Base-by-base conservation (phyloP, 2,888 invertebrate genomes). In the Cataglyphis altisquamis region DNA sequence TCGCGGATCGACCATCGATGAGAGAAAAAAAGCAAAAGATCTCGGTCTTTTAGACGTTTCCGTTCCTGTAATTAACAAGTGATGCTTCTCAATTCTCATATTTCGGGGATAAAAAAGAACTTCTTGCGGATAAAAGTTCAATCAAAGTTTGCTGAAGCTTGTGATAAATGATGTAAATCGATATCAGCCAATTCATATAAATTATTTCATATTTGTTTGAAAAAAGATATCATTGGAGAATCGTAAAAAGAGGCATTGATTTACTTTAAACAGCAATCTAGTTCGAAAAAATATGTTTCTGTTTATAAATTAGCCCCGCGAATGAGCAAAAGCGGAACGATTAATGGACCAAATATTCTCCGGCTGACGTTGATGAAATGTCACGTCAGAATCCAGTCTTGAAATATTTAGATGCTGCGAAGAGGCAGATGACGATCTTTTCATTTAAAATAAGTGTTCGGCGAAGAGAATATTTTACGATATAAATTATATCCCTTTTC, bases 1-100 rank as follows among this genome's bases (percentile, higher is more conserved):
- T 91, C 90, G 90, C 84, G 89, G 87, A 90, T 89, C 84, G 85
- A 84, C 77, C 84, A 87, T 88, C 90, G 89, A 90, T 87, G 90
- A 87, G 73, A 70, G 66, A 67, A 67, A 82, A 72, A 73, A 67
- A 32, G 60, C 39, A 70, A 64, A 57, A 77, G 68, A 70, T 60
- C 78, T 39, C 75, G 52, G 48, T 64, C 72, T 64, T 84, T 85
- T 81, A 18, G 80, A 83, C 72, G 67, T 68, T 78, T 83, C 83
- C 68, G 82, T 85, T 87, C 86, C 77, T 84, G 72, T 84, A 90
- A 90, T 90, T 90, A 90, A 86, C 87, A 83, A 89, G 48, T 85
- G 87, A 85, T 77, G 64, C 82, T 67, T 75, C 41, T 66, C 45
- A 36, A 29, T 64, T 67, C 21, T 39, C 39, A 25, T 60, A 62